These are phyloP conservation scores for Zaprionus vittiger DNA, from an alignment of 1,140 invertebrate species.

Conservation along the genomic window DNA sequence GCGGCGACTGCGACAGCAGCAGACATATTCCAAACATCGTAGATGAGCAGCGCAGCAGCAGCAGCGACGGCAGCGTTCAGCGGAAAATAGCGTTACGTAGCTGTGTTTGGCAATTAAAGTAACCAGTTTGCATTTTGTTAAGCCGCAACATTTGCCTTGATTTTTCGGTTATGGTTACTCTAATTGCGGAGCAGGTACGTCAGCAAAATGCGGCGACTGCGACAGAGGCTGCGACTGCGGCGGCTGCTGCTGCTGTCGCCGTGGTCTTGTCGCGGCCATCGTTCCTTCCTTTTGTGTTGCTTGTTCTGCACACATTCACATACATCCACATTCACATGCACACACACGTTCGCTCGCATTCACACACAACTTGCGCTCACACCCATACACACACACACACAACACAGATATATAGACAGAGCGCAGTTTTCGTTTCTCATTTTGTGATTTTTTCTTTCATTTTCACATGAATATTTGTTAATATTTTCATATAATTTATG, in stretches of 20 bases:
- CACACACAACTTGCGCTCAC: constrained; percentile 37
- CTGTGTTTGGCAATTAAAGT: constrained; percentile 58
- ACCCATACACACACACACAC: constrained; percentile 31
- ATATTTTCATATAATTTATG: constrained; percentile 62
- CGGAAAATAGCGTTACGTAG: constrained; percentile 73
- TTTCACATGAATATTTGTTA: constrained; percentile 56
- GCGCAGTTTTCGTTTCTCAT: constrained; percentile 60
- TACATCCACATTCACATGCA: constrained; percentile 22
- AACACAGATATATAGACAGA: constrained; percentile 22
- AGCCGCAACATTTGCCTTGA: constrained; percentile 54
- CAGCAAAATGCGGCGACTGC: constrained; percentile 46
- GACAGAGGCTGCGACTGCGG: constrained; percentile 21
- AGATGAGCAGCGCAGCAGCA: constrained; percentile 27
- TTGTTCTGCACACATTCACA: constrained; percentile 47
- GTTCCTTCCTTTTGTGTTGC: constrained; percentile 55
- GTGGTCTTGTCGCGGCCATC: constrained; percentile 55
- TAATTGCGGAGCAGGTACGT: constrained; percentile 71
- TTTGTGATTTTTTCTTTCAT: constrained; percentile 42
- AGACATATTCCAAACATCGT: constrained; percentile 52
- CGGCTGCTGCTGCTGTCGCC: constrained; percentile 22
- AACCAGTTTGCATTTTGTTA: constrained; percentile 71
- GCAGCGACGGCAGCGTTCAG: constrained; percentile 45
- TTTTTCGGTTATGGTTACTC: constrained; percentile 56
- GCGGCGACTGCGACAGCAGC: constrained; percentile 22
- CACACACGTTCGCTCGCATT: constrained; percentile 39